Evolutionary conservation across 92 coral and sea anemone species (phyloP).

Genomic region (Epizoanthus illoricatus): DNA sequence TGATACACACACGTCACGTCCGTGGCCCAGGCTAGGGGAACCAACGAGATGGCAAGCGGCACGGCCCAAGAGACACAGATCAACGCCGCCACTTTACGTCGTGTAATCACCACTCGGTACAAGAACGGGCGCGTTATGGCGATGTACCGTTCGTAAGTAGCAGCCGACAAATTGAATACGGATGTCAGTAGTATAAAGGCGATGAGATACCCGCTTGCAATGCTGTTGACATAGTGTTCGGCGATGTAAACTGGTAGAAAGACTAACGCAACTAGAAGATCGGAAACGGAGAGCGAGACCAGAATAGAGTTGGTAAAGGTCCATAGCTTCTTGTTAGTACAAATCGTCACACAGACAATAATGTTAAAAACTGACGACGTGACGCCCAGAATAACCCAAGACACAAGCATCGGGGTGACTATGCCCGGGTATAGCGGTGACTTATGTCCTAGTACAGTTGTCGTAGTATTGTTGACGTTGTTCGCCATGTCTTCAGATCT

Average conservation of each 20-base stretch:
- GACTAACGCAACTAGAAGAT: conserved; percentile 59
- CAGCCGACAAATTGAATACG: conserved; percentile 71
- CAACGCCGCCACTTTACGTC: conserved; percentile 48
- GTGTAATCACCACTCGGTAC: conserved; percentile 59
- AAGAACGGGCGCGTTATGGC: conserved; percentile 76
- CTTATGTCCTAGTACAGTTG: not conserved
- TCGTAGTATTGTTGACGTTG: conserved; percentile 40
- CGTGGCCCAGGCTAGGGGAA: conserved; percentile 78
- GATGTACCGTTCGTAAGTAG: conserved; percentile 75
- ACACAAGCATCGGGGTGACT: conserved; percentile 46
- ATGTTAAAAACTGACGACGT: conserved; percentile 64
- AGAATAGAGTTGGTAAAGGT: conserved; percentile 68
- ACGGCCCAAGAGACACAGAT: conserved; percentile 58
- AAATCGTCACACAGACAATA: conserved; percentile 68
- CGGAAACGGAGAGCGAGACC: conserved; percentile 68
- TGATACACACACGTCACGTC: conserved; percentile 47
- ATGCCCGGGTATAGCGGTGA: conserved; percentile 31
- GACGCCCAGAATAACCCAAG: conserved; percentile 65
- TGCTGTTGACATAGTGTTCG: conserved; percentile 58
- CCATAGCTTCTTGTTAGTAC: conserved; percentile 63
- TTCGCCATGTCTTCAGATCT: not conserved
- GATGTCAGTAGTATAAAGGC: conserved; percentile 77
- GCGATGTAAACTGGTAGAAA: conserved; percentile 67
- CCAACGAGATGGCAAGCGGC: conserved; percentile 59
- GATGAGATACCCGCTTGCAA: conserved; percentile 64